These are phyloP conservation scores for Cetoscarus ocellatus DNA, from an alignment of 2,797 vertebrate genomes.

Conservation along the genomic window DNA sequence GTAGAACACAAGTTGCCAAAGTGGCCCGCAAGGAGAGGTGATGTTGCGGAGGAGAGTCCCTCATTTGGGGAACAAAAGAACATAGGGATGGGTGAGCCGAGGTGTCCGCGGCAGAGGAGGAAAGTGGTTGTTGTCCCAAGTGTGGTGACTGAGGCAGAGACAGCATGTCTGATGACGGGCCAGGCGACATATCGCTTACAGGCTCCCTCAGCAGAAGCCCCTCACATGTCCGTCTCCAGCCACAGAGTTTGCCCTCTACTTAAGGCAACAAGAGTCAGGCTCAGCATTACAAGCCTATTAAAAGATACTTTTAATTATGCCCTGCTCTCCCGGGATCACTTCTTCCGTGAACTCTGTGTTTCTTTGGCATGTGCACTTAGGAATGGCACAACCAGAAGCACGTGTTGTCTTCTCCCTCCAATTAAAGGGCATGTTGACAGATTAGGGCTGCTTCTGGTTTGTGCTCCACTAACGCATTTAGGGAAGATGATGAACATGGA, in stretches of 20 bases:
- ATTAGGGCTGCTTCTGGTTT: constrained; percentile 83
- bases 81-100: constrained; percentile 49
- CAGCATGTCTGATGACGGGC: constrained; percentile 83
- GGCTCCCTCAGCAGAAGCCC: constrained; percentile 77
- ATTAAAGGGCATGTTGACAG: constrained; percentile 86
- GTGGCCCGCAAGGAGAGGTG: constrained; percentile 54
- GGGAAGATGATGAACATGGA: constrained; percentile 74
- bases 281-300: constrained; percentile 82
- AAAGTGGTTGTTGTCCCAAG: constrained; percentile 57
- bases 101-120: constrained; percentile 46
- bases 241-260: constrained; percentile 81
- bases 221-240: constrained; percentile 77
- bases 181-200: constrained; percentile 81
- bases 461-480: constrained; percentile 83
- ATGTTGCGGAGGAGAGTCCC: constrained; percentile 64
- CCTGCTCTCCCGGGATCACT: constrained; percentile 72
- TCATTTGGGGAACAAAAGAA: constrained; percentile 75
- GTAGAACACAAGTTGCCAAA: constrained; percentile 72
- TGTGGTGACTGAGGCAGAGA: constrained; percentile 77
- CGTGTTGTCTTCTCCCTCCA: constrained; percentile 80
- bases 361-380: constrained; percentile 81
- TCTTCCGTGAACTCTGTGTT: constrained; percentile 71
- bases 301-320: constrained; percentile 82
- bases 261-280: constrained; percentile 81
- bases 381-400: constrained; percentile 81